Base-by-base conservation (phyloP, 1,140 invertebrate genomes). In the Artemia franciscana region DNA sequence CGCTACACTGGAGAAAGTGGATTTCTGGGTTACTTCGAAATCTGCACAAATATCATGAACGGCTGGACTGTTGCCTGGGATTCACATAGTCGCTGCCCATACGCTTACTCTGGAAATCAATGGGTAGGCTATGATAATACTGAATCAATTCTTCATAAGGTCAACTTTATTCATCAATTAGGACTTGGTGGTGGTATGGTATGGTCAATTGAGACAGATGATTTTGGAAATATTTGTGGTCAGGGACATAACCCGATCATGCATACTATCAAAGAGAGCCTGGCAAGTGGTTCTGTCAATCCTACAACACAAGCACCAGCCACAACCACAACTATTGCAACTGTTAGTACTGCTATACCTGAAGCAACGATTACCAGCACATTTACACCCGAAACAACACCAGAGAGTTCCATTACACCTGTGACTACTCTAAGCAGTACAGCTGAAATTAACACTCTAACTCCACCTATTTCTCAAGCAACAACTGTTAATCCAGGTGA, bases 41-140 rank as follows among this genome's bases (percentile, higher is more conserved):
- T 91, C 63, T 91, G 88, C 67, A 77, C 84, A n/a, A 78, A 79
- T 74, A 74, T 83, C 77, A 76, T 74, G 67, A 68, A 25, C 39
- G 39, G 39, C 39, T 51, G 39, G 39, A 51, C 39, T 1, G 21
- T 18, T 51, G 39, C 21, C 39, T 51, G 39, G 39, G 39, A 51
- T 51, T 15, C 12, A 12, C 12, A 12, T 18, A 15, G 12, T 3
- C 39, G 21, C 12, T 51, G 39, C 12, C 88, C 89, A 0, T 92
- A 85, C 72, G 82, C 86, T 3, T 83, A 84, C 70, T 75, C 78
- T 2, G 79, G 79, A 12, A 78, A 89, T 67, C 87, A 93, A 67
- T 95, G 91, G 88, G 87, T 93, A 0, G 86, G 88, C 58, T 95
- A 82, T 70, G 91, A 96, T 67, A 84, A 91, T 73, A 69, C 78